Evolutionary conservation across 2,113 vertebrate species (phyloP).

Genomic region (Gadus chalcogrammus): DNA sequence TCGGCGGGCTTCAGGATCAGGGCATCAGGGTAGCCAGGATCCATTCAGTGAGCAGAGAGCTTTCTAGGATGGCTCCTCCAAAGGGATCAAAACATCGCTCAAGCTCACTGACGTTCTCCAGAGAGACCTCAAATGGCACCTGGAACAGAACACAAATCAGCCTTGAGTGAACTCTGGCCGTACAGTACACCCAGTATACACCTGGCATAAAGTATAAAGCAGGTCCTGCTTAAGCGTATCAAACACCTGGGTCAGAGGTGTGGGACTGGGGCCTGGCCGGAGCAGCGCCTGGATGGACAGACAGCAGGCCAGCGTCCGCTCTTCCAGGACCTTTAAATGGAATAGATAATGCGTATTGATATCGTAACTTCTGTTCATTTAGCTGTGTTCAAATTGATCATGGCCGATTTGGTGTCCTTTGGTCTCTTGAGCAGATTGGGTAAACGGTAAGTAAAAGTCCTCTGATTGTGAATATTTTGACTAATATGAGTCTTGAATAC

Average conservation of each 20-base stretch:
- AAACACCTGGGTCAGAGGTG: slow-evolving; percentile 68
- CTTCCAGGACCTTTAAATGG: slow-evolving; percentile 55
- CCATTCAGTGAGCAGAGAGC: slow-evolving; percentile 74
- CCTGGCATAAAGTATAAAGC: neutral
- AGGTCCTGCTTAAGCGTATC: neutral
- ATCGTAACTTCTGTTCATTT: neutral
- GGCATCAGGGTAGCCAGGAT: slow-evolving; percentile 68
- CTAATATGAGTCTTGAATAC: too few relatives aligned
- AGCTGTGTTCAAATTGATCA: neutral
- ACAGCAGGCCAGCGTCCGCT: slow-evolving; percentile 71
- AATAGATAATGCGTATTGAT: slow-evolving; percentile 1
- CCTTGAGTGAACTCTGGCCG: neutral
- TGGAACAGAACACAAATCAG: slow-evolving; percentile 40
- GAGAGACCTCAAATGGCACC: slow-evolving; percentile 76
- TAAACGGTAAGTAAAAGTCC: neutral
- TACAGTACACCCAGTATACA: neutral
- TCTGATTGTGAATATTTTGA: too few relatives aligned
- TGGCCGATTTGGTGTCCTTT: neutral
- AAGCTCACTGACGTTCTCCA: slow-evolving; percentile 68
- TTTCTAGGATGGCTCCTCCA: slow-evolving; percentile 64
- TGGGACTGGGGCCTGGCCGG: slow-evolving; percentile 34
- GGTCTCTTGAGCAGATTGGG: neutral
- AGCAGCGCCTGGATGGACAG: slow-evolving; percentile 73
- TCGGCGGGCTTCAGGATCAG: neutral
- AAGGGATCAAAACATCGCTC: slow-evolving; percentile 80